phyloP scores from a whole-genome alignment of 2,113 vertebrate genomes.

The Elanoides forficatus region DNA sequence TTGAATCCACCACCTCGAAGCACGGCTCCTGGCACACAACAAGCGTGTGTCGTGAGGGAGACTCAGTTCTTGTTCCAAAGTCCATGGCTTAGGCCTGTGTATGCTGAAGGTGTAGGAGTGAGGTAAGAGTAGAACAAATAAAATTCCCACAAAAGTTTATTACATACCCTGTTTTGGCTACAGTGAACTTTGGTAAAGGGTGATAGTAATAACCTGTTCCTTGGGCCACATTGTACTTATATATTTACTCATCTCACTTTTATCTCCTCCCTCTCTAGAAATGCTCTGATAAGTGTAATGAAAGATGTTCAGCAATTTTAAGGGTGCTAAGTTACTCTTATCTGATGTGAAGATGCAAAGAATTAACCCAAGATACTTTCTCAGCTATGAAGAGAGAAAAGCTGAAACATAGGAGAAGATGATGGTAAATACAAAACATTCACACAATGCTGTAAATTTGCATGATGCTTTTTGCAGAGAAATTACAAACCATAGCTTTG shows the following conservation, averaged over 20 bases:
- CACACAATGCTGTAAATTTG: neutral
- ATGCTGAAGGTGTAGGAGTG: neutral
- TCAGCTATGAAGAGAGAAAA: neutral
- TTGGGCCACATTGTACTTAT: neutral
- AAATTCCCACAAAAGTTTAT: constrained; percentile 5
- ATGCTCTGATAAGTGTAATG: neutral
- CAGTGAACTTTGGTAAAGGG: neutral
- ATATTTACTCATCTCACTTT: neutral
- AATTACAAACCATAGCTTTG: neutral
- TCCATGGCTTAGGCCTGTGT: neutral
- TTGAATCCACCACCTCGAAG: neutral
- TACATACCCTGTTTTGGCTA: neutral
- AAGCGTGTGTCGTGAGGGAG: neutral
- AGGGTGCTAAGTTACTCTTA: rapidly evolving
- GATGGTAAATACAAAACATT: neutral
- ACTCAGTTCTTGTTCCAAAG: neutral
- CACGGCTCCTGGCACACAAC: neutral
- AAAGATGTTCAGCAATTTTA: neutral
- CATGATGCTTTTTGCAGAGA: neutral
- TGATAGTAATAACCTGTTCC: neutral
- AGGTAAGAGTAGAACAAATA: neutral
- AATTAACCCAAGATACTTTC: neutral
- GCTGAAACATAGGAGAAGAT: neutral
- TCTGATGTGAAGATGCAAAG: neutral
- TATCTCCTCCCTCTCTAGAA: neutral